Conservation (phyloP, 2,888 invertebrate genomes). For the Cataglyphis albicans region DNA sequence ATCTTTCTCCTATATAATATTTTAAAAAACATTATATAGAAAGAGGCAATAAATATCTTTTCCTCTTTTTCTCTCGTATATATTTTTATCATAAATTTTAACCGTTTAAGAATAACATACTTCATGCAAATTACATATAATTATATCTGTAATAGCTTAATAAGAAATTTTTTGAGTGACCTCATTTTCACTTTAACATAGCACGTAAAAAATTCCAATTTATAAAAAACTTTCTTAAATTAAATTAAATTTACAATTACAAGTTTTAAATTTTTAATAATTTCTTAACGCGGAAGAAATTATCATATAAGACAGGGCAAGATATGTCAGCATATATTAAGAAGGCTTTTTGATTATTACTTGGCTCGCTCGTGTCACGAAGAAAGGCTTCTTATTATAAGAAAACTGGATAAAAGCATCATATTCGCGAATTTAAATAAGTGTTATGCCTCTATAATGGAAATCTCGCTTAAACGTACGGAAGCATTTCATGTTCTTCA, state of each 20-base stretch:
- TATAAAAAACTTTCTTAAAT: not conserved
- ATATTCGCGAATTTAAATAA: constrained; percentile 52
- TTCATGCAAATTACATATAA: not conserved
- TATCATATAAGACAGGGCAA: not conserved
- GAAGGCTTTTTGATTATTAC: constrained; percentile 17
- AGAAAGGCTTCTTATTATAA: constrained; percentile 20
- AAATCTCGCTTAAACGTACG: constrained; percentile 49
- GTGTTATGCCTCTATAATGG: constrained; percentile 51
- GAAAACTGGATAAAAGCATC: constrained; percentile 35
- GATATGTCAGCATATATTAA: constrained; percentile 7
- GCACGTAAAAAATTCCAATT: not conserved
- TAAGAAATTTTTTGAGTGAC: not conserved
- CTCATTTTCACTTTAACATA: not conserved
- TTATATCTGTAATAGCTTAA: not conserved
- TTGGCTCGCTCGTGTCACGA: not conserved
- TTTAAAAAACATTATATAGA: not conserved
- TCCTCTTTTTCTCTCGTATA: not conserved
- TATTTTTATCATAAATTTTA: not conserved
- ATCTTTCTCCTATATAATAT: not conserved
- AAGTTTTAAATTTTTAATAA: constrained; percentile 20
- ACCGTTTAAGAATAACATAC: not conserved
- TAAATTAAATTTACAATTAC: not conserved
- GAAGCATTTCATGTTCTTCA: constrained; percentile 52
- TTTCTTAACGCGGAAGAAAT: not conserved
- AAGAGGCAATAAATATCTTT: not conserved